Conservation (phyloP, 2,888 invertebrate genomes). For the Drosophila recens region DNA sequence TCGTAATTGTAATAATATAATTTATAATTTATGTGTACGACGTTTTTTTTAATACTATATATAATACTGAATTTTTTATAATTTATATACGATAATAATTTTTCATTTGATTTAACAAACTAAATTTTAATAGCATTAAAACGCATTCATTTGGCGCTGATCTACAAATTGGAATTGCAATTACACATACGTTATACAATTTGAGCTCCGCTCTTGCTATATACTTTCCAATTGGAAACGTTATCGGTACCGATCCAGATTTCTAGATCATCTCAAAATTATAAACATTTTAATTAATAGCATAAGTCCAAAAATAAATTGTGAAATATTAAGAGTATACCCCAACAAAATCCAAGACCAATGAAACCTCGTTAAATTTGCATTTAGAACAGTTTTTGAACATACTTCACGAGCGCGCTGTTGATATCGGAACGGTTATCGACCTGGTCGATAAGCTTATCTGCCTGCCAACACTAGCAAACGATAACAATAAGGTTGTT, state of each 20-base stretch:
- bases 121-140: constrained; percentile 55
- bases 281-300: constrained; percentile 71
- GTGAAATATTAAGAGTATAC: constrained; percentile 75
- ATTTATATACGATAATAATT: constrained; percentile 75
- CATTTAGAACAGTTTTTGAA: constrained; percentile 34
- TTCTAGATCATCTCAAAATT: constrained; percentile 69
- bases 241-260: constrained; percentile 23
- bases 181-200: constrained; percentile 5
- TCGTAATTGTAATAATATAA: constrained; percentile 80
- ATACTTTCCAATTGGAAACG: constrained; percentile 23
- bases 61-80: constrained; percentile 76
- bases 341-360: constrained; percentile 26
- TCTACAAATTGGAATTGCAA: constrained; percentile 28
- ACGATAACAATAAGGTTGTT: background rate
- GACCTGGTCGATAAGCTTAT: background rate
- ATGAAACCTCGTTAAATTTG: constrained; percentile 46
- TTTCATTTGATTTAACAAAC: constrained; percentile 71
- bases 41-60: constrained; percentile 73
- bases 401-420: background rate
- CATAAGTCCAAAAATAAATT: constrained; percentile 75
- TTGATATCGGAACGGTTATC: background rate
- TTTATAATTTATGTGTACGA: constrained; percentile 78
- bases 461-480: background rate
- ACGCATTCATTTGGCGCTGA: constrained; percentile 43
- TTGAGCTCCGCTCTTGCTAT: constrained; percentile 12